A percentile compares a stretch with the other conserved stretches of the same genome.
Conservation (phyloP, 2,888 invertebrate genomes). For the Hyalella azteca region DNA sequence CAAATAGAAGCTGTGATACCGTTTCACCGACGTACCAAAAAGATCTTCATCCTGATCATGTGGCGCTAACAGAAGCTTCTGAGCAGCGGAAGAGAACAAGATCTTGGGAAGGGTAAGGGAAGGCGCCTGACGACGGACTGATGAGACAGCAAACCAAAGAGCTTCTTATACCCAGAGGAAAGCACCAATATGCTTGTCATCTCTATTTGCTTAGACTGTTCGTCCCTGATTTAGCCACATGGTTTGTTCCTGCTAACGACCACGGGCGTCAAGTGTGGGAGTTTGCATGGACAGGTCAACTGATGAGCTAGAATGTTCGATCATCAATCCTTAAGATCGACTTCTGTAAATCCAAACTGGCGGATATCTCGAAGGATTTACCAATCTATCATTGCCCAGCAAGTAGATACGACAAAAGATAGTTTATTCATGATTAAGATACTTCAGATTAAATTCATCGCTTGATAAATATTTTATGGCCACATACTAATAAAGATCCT, state of each 20-base stretch:
- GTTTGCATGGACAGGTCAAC: background rate
- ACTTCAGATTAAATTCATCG: too few relatives aligned
- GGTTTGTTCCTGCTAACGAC: background rate
- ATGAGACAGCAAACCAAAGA: background rate
- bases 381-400: too few relatives aligned
- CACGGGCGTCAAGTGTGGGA: background rate
- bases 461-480: too few relatives aligned
- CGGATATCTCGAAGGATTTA: too few relatives aligned
- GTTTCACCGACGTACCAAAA: constrained; percentile 17
- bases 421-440: too few relatives aligned
- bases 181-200: constrained; percentile 15
- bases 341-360: too few relatives aligned
- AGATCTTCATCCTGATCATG: constrained; percentile 18
- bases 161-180: constrained; percentile 19
- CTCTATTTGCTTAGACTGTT: background rate
- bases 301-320: too few relatives aligned
- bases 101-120: background rate
- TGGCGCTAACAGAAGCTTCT: background rate
- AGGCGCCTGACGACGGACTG: constrained; percentile 18
- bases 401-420: too few relatives aligned
- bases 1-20: background rate
- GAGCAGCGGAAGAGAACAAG: background rate
- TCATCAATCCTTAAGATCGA: too few relatives aligned
- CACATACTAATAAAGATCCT: too few relatives aligned
- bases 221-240: constrained; percentile 26